These are phyloP conservation scores for Microcebus murinus DNA, from an alignment of 2,113 vertebrate species.

Conservation along the genomic window DNA sequence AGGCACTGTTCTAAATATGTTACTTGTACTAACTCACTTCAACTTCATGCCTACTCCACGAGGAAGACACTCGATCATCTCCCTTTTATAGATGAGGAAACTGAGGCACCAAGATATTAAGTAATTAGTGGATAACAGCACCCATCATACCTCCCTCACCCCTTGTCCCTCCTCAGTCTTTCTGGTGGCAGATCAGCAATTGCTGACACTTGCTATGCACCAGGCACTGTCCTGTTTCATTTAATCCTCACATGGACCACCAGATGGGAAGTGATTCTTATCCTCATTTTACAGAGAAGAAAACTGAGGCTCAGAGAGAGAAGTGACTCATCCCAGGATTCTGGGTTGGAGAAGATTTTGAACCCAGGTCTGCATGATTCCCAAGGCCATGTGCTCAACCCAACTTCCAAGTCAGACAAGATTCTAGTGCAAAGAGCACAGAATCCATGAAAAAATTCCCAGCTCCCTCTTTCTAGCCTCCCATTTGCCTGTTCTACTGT, in stretches of 20 bases:
- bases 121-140: neutral
- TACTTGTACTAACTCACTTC: neutral
- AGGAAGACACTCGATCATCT: neutral
- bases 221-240: neutral
- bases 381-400: neutral
- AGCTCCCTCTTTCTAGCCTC: neutral
- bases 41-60: neutral
- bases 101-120: neutral
- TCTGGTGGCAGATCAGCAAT: neutral
- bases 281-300: neutral
- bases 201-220: neutral
- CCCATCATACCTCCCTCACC: neutral
- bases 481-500: neutral
- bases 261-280: neutral
- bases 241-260: neutral
- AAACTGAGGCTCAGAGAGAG: neutral
- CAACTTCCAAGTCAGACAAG: neutral
- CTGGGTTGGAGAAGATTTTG: neutral
- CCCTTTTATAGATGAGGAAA: constrained; percentile 24
- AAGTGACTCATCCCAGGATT: neutral
- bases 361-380: neutral
- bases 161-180: neutral
- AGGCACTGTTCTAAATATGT: neutral
- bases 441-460: neutral
- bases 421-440: neutral